Evolutionary conservation across 1,140 invertebrate species (phyloP).

Genomic region (Eriocheir sinensis): DNA sequence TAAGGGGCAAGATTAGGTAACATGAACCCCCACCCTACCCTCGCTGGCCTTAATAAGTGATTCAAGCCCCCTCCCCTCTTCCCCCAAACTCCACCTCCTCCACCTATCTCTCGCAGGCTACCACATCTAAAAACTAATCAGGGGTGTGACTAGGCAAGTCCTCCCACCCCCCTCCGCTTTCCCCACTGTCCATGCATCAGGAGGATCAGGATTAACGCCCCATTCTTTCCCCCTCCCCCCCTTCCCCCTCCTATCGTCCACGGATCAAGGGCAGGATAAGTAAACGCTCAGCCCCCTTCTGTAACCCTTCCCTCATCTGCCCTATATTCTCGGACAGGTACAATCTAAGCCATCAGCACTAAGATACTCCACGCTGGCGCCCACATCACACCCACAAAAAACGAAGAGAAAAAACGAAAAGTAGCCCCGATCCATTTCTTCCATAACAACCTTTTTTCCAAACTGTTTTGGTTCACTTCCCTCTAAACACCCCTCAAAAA

Average conservation of each 20-base stretch:
- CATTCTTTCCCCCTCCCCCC: background rate
- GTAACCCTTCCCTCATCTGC: background rate
- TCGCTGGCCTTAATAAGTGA: background rate
- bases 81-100: background rate
- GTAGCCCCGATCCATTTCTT: no score
- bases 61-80: background rate
- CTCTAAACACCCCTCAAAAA: background rate
- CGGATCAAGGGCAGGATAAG: no score
- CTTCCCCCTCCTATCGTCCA: background rate
- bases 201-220: background rate
- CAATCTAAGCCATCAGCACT: background rate
- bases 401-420: background rate
- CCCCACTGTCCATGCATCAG: background rate
- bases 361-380: background rate
- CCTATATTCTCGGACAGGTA: background rate
- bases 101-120: background rate
- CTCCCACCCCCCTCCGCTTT: background rate
- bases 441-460: background rate
- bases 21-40: background rate
- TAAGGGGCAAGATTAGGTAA: constrained; percentile 79
- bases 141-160: no score
- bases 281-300: background rate
- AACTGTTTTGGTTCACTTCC: background rate
- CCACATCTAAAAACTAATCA: background rate
- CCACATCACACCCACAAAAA: background rate